A percentile compares a stretch with the other conserved stretches of the same genome.
phyloP scores from a whole-genome alignment of 2,888 invertebrate genomes.

The Drosophila paranaensis region DNA sequence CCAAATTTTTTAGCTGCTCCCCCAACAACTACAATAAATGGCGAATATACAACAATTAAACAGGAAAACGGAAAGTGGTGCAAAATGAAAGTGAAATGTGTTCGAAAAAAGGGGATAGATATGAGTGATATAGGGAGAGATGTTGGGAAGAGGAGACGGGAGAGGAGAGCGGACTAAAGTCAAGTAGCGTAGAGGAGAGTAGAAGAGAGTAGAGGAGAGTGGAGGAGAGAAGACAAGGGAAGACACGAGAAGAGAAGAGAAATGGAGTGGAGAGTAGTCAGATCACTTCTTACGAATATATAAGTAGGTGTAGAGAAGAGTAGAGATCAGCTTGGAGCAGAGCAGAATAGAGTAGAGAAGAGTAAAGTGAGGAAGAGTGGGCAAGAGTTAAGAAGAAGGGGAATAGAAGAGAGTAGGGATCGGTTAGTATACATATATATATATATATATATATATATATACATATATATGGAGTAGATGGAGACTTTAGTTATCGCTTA shows the following conservation, averaged over 20 bases:
- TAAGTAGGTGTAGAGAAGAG: no score
- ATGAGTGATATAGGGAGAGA: not conserved
- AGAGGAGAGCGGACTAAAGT: not conserved
- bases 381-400: no score
- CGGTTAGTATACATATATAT: no score
- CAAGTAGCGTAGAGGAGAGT: not conserved
- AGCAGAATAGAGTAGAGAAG: no score
- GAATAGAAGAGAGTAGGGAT: no score
- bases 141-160: not conserved
- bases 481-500: no score
- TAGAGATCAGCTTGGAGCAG: no score
- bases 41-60: slow-evolving; percentile 19
- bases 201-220: not conserved
- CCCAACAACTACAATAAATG: slow-evolving; percentile 3
- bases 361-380: no score
- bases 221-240: not conserved
- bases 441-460: no score
- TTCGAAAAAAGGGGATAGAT: not conserved
- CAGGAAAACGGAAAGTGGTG: slow-evolving; percentile 5
- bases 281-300: no score
- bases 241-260: not conserved
- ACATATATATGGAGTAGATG: no score
- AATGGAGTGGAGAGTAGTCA: not conserved
- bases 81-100: not conserved
- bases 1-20: slow-evolving; percentile 23